phyloP scores from a whole-genome alignment of 2,113 vertebrate species.

The Ciconia stormi region DNA sequence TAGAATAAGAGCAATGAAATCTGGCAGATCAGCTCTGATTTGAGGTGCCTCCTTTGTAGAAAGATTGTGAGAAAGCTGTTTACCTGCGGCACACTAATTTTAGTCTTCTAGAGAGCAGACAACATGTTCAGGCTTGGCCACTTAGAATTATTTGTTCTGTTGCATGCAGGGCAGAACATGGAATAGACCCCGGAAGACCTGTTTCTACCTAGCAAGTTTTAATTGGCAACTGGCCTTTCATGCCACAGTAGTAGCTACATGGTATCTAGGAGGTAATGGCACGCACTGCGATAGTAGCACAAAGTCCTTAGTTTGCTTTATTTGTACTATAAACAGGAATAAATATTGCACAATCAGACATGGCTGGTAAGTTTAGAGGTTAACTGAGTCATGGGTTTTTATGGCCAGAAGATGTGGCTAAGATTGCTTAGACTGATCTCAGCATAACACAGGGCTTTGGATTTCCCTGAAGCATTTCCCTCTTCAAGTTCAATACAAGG shows the following conservation, averaged over 20 bases:
- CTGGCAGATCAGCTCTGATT: neutral
- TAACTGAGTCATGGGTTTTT: neutral
- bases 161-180: neutral
- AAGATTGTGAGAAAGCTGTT: neutral
- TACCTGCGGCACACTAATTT: neutral
- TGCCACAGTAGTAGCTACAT: fast-evolving
- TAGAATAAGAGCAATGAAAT: neutral
- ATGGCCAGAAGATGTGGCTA: neutral
- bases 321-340: neutral
- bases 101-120: neutral
- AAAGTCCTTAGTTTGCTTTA: neutral
- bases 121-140: neutral
- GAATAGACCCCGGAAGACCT: neutral
- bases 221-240: neutral
- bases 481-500: neutral
- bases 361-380: neutral
- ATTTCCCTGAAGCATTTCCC: neutral
- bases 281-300: neutral
- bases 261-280: neutral
- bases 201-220: neutral
- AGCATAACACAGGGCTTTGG: neutral
- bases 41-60: neutral
- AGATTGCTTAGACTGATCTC: neutral
- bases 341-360: neutral
- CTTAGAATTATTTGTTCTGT: neutral